Evolutionary conservation across 2,113 vertebrate species (phyloP).

Genomic region (Antidorcas marsupialis): DNA sequence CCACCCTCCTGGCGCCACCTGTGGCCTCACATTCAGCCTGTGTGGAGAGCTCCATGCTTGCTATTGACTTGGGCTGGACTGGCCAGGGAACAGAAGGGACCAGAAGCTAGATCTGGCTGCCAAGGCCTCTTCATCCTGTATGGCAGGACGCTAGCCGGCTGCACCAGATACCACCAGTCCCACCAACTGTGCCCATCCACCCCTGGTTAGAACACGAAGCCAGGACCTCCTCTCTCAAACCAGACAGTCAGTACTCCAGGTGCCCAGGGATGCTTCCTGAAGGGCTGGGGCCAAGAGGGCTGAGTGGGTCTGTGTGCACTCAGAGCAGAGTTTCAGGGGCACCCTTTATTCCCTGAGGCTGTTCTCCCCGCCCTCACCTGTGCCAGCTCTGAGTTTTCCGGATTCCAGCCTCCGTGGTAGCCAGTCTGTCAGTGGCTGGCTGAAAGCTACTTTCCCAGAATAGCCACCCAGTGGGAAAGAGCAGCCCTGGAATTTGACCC

Average conservation of each 20-base stretch:
- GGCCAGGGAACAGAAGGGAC: not conserved
- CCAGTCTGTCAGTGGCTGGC: not conserved
- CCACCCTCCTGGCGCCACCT: not conserved
- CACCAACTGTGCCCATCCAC: not conserved
- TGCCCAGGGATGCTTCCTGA: not conserved
- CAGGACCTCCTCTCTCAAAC: not conserved
- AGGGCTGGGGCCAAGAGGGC: not conserved
- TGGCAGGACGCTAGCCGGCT: not conserved
- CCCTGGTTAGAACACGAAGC: not conserved
- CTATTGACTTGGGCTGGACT: not conserved
- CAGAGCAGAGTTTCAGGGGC: not conserved
- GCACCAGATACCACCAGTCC: not conserved
- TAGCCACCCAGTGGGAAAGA: not conserved
- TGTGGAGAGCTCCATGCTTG: not conserved
- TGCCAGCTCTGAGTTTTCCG: not conserved
- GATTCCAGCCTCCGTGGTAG: not conserved
- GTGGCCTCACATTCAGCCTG: not conserved
- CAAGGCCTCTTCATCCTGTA: not conserved
- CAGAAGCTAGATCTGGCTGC: not conserved
- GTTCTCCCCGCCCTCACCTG: not conserved
- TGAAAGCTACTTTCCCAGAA: not conserved
- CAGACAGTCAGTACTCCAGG: not conserved
- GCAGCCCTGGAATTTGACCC: slow-evolving; percentile 11
- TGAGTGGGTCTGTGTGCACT: not conserved
- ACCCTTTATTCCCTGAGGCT: not conserved